Evolutionary conservation across 2,113 vertebrate genomes (phyloP), one percentile per base, ranked within the genome.

Genomic region (Sciurus niger): DNA sequence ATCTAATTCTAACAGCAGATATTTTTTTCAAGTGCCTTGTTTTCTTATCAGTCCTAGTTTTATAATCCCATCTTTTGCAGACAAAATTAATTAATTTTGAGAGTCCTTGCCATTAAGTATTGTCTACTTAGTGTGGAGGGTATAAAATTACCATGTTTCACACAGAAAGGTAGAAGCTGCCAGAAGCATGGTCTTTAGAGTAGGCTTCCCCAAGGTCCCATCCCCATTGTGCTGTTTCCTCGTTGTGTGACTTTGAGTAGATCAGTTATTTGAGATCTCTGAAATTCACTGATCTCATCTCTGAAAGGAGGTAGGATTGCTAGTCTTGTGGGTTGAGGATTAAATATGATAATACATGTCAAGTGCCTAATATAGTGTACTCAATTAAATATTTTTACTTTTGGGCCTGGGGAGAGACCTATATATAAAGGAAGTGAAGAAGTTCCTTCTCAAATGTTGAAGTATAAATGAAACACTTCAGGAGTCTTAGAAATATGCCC

Each of bases 41-140:
- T 95, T 43, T 90, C 34, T 86, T 91, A 88, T 65, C 16, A 89
- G 0, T 86, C 12, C 63, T 86, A 83, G 78, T 67, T 92, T 96
- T 91, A 12, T 14, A 68, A 78, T 72, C 40, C 25, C 65, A 0
- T 17, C 37, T 94, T 96, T 51, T 25, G 78, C 37, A 88, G 58
- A 89, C 51, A 91, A 74, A 89, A 93, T 16, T 46, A 65, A 73
- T 37, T 85, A 51, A 70, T 95, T 94, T 76, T 60, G 18, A 3
- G 46, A 10, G 55, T 93, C 46, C 37, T 95, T 95, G 74, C 58
- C 65, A 60, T 79, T 84, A 82, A 86, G 40, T 22, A 67, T 60
- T 84, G 10, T 78, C 48, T 18, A 24, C 25, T 88, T 88, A 90
- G 89, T 70, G 22, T 92, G 67, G 37, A 80, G 34, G 76, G 22